Evolutionary conservation across 2,888 invertebrate genomes (phyloP).

Genomic region (Uropetala carovei): DNA sequence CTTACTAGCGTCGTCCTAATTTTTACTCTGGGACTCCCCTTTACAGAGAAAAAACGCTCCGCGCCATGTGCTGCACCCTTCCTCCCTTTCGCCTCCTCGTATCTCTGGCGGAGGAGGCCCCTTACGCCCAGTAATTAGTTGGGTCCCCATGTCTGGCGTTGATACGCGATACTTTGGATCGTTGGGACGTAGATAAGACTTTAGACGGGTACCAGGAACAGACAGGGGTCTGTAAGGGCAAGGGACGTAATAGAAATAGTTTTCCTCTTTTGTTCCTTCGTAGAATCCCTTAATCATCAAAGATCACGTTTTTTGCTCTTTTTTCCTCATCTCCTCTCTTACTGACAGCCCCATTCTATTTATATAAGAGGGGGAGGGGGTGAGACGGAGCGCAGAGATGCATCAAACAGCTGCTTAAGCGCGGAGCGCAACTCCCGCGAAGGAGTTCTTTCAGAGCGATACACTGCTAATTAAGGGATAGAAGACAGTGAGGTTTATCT

Average conservation of each 20-base stretch:
- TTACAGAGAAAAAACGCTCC: slow-evolving; percentile 2
- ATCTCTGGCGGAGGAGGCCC: slow-evolving; percentile 27
- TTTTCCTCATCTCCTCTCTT: neutral
- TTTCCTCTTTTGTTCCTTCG: slow-evolving; percentile 54
- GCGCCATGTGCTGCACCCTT: slow-evolving; percentile 9
- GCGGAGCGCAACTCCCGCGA: slow-evolving; percentile 2
- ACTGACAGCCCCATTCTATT: slow-evolving; percentile 38
- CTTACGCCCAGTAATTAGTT: slow-evolving; percentile 42
- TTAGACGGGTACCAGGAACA: slow-evolving; percentile 11
- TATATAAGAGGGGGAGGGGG: slow-evolving; percentile 23
- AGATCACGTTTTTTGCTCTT: neutral
- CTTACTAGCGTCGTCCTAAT: slow-evolving; percentile 34
- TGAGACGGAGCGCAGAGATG: slow-evolving; percentile 24
- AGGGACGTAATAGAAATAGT: slow-evolving; percentile 58
- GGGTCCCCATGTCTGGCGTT: slow-evolving; percentile 47
- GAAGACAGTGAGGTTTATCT: neutral
- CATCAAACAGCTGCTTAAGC: slow-evolving; percentile 52
- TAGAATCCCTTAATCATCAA: slow-evolving; percentile 58
- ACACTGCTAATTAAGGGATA: slow-evolving; percentile 39
- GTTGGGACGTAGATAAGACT: slow-evolving; percentile 45
- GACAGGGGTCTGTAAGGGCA: slow-evolving; percentile 40
- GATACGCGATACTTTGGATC: slow-evolving; percentile 56
- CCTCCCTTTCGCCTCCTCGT: too few species aligned
- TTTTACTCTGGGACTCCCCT: slow-evolving; percentile 15
- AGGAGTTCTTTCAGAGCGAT: slow-evolving; percentile 15